Evolutionary conservation across 2,888 invertebrate species (phyloP).

Genomic region (Didymodactylos carnosus): DNA sequence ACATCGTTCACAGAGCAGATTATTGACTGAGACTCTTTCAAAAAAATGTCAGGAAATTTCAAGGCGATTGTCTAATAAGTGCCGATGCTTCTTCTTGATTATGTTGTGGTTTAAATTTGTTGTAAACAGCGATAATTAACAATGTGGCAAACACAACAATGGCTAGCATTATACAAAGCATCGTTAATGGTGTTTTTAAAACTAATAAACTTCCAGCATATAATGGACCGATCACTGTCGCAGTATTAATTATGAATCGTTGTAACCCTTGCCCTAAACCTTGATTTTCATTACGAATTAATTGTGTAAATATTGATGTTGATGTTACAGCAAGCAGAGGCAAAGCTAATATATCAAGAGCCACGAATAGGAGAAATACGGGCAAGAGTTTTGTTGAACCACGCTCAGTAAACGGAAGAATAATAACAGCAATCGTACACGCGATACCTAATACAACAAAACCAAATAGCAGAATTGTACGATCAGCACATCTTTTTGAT

Average conservation of each 20-base stretch:
- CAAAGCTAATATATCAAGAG: slow-evolving; percentile 23
- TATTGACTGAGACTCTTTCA: no score
- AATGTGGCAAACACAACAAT: background rate
- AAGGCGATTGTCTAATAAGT: no score
- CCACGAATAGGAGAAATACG: slow-evolving; percentile 19
- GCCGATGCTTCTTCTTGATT: background rate
- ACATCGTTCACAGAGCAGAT: no score
- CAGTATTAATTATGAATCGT: slow-evolving; percentile 22
- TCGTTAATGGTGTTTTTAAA: background rate
- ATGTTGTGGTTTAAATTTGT: background rate
- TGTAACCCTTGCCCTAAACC: slow-evolving; percentile 28
- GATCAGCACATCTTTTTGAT: slow-evolving; percentile 26
- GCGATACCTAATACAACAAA: slow-evolving; percentile 22
- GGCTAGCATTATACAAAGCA: background rate
- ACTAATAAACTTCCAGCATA: background rate
- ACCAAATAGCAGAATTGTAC: slow-evolving; percentile 27
- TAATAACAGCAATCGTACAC: slow-evolving; percentile 24
- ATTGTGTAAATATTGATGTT: slow-evolving; percentile 25
- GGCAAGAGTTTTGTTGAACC: slow-evolving; percentile 15
- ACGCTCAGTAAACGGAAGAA: slow-evolving; percentile 20
- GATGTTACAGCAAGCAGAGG: slow-evolving; percentile 24
- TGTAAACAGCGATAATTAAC: background rate
- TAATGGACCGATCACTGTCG: slow-evolving; percentile 18
- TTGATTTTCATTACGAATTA: slow-evolving; percentile 23
- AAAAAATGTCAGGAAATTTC: no score